Evolutionary conservation across 2,888 invertebrate genomes (phyloP), one percentile per base, ranked within the genome.

Genomic region (Apamea sordens): DNA sequence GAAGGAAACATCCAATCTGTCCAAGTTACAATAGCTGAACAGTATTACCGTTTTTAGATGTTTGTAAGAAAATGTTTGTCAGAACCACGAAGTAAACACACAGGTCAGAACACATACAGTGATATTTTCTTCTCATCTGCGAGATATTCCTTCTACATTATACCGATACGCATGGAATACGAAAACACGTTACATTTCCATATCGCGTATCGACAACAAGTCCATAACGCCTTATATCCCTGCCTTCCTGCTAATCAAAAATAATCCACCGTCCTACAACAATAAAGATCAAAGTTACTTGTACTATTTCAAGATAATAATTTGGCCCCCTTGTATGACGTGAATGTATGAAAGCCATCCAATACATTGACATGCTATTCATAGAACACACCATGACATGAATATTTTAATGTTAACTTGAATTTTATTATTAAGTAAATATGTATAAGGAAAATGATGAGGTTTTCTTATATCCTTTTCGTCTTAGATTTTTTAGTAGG

Each of bases 361-460:
- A 24, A 47, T 50, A 73, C 44, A 59, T 77, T 69, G 53, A 24
- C 15, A 65, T 77, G 70, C 3, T 24, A 53, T 69, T 44, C 59
- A 61, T 67, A 83, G 24, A 61, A 71, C 18, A 50, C 24, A 64
- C 13, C 53, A 36, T 50, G 74, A n/a, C 41, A n/a, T 32, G 84
- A 77, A 83, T 74, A 84, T 83, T 13, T n/a, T 59, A 59, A 59
- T 59, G n/a, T 59, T n/a, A n/a, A 59, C 21, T 67, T 64, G 28
- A 36, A 47, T 65, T 59, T 64, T 72, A 41, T 82, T 80, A 18
- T 65, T 10, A 50, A 10, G 24, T 56, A 56, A 11, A 4, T n/a
- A 11, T 11, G 11, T 56, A 56, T 21, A 8, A 18, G 13, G 70
- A 80, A 63, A 63, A 53, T 32, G 24, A 63, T 32, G 11, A n/a